Evolutionary conservation across 2,797 vertebrate genomes (phyloP), one percentile per base, ranked within the genome.

Genomic region (Gobionotothen gibberifrons): DNA sequence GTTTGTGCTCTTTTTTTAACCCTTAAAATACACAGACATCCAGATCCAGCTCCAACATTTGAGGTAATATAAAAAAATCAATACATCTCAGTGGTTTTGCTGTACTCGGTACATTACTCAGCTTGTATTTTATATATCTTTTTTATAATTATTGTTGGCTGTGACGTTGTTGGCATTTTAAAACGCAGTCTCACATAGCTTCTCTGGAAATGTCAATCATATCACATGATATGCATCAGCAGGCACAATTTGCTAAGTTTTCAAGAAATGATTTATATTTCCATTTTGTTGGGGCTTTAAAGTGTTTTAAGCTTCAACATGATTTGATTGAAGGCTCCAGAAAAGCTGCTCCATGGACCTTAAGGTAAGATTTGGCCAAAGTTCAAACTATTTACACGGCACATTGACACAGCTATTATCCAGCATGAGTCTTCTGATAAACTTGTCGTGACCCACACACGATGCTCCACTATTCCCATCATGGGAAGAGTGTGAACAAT

Each of bases 401-500:
- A 42, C n/a, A 57, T 61, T 12, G 53, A 68, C 47, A 58, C 19
- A 29, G 1, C 16, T 21, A 13, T 43, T 9, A 39, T 60, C 63
- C 53, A 54, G 16, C 19, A 32, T 12, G 13, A 8, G 9, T 21
- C 47, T n/a, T 53, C 16, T 26, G 8, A 68, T 51, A 26, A 67
- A 60, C n/a, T 42, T 58, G n/a, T 39, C 15, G 19, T 62, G 53
- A 61, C 16, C 54, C 9, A 17, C 12, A 36, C 49, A 36, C 49
- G n/a, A 52, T 32, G 21, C 14, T 46, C 52, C 21, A 47, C 48
- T 17, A 19, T 46, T 71, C 69, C 57, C 51, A 73, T 67, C 52
- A 60, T 44, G 22, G 63, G 78, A 16, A 26, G 66, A 47, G 62
- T 19, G 22, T 59, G 55, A 72, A 66, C 44, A 66, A 70, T 61